These are phyloP conservation scores for Momotus momota DNA, from an alignment of 2,797 vertebrate species.

Conservation along the genomic window DNA sequence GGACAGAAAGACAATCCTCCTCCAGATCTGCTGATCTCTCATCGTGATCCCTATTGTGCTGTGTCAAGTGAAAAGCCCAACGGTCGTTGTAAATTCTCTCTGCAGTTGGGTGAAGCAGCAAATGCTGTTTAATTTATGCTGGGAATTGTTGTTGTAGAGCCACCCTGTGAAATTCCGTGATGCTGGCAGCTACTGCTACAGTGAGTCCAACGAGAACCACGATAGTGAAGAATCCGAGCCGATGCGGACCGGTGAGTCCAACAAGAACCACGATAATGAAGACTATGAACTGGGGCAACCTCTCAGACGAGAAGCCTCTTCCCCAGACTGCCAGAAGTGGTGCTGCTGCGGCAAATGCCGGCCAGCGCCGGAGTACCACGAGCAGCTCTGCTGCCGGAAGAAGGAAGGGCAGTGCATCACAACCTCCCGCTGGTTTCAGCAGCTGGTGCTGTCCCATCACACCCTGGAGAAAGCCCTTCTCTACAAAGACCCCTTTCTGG, in stretches of 20 bases:
- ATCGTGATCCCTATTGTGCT: slow-evolving; percentile 40
- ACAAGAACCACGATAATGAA: not conserved
- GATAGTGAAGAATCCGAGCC: not conserved
- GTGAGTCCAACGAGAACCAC: accelerated
- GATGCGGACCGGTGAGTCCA: not conserved
- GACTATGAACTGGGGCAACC: not conserved
- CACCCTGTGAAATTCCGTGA: not conserved
- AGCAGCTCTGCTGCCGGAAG: slow-evolving; percentile 85
- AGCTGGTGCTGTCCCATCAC: slow-evolving; percentile 74
- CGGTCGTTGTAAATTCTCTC: not conserved
- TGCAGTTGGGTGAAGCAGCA: not conserved
- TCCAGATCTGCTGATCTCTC: slow-evolving; percentile 65
- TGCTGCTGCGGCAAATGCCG: slow-evolving; percentile 79
- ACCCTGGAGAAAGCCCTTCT: slow-evolving; percentile 79
- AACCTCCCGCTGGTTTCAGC: slow-evolving; percentile 74
- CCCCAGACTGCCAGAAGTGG: slow-evolving; percentile 61
- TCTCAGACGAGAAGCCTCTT: not conserved
- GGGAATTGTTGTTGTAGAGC: slow-evolving; percentile 68
- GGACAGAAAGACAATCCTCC: slow-evolving; percentile 60
- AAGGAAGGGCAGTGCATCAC: slow-evolving; percentile 76
- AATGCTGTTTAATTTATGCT: not conserved
- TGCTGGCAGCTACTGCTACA: not conserved
- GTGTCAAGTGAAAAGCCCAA: slow-evolving; percentile 4
- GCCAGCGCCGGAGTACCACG: not conserved
- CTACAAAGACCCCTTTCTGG: slow-evolving; percentile 81